phyloP scores from a whole-genome alignment of 1,140 invertebrate genomes.

The Gryllus bimaculatus region DNA sequence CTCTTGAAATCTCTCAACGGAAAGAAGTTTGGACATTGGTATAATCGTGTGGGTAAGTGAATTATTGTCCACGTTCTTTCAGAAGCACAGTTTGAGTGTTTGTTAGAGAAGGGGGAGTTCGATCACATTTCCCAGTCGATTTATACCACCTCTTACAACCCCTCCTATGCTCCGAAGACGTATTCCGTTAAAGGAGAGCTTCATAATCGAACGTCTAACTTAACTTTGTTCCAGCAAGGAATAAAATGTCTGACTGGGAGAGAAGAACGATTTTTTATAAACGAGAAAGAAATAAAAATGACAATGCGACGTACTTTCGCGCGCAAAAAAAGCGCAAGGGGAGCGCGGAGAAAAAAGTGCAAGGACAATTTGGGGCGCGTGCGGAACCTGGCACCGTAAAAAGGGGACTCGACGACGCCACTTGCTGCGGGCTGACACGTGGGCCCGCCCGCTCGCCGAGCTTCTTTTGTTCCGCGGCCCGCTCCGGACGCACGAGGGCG shows the following conservation, averaged over 20 bases:
- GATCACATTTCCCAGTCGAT: slow-evolving; percentile 3
- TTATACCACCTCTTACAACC: slow-evolving; percentile 4
- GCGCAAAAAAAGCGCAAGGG: not conserved
- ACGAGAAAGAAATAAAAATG: slow-evolving; percentile 5
- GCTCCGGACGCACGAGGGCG: not conserved
- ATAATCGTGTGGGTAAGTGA: not conserved
- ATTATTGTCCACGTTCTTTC: slow-evolving; percentile 1
- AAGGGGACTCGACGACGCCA: not conserved
- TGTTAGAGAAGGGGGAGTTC: not conserved
- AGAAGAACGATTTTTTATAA: not conserved
- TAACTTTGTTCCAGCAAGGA: not conserved
- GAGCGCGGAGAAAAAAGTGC: not conserved
- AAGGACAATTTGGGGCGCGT: not conserved
- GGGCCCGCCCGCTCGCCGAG: too few species aligned
- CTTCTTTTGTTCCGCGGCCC: not conserved
- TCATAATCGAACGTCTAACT: slow-evolving; percentile 4
- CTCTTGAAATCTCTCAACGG: not conserved
- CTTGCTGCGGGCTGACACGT: not conserved
- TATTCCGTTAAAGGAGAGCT: slow-evolving; percentile 1
- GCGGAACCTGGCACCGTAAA: not conserved
- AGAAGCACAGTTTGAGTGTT: not conserved
- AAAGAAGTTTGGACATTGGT: slow-evolving; percentile 1
- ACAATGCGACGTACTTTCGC: not conserved
- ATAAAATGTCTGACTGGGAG: not conserved
- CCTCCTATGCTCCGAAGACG: not conserved